Evolutionary conservation across 2,797 vertebrate genomes (phyloP), one percentile per base, ranked within the genome.

Genomic region (Notoglanidium macrostoma): DNA sequence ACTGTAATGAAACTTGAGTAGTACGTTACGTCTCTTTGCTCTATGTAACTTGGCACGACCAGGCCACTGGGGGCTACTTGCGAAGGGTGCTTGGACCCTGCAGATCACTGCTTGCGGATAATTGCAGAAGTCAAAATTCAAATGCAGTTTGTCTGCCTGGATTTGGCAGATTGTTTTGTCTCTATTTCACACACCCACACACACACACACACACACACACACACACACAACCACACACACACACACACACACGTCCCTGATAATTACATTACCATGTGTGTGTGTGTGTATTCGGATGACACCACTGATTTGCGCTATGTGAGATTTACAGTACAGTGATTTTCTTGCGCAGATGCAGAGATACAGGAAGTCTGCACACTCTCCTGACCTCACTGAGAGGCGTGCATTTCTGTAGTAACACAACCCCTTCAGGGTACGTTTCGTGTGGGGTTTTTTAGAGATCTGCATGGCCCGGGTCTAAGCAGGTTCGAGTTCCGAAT

Each of bases 241-340:
- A 49, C 49, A 10, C 49, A 49, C 46, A 49, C 49, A 49, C 49
- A 49, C 10, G 1, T 49, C 40, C 40, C 10, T 49, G 49, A 49
- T 49, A 49, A 49, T 10, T 0, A 10, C 6, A 49, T 49, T 7
- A 49, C 10, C 49, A 49, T 67, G 61, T n/a, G 57, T 63, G 46
- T 46, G 44, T 49, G 35, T 79, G 19, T 23, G 55, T 11, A 11
- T 35, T 40, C 0, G 21, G 57, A 61, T 73, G 73, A 32, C 23
- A 8, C 8, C 29, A 44, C n/a, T 83, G 84, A 46, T 79, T 67
- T 32, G n/a, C 8, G 14, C 51, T 32, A 32, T 76, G 49, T 23
- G 32, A 86, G 59, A 57, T 88, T 82, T 83, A 85, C 59, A 63
- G 21, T 26, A 85, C 26, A 32, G 73, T 40, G 57, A 85, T n/a